These are phyloP conservation scores for Chloroceryle aenea DNA, from an alignment of 2,113 vertebrate species.

Conservation along the genomic window DNA sequence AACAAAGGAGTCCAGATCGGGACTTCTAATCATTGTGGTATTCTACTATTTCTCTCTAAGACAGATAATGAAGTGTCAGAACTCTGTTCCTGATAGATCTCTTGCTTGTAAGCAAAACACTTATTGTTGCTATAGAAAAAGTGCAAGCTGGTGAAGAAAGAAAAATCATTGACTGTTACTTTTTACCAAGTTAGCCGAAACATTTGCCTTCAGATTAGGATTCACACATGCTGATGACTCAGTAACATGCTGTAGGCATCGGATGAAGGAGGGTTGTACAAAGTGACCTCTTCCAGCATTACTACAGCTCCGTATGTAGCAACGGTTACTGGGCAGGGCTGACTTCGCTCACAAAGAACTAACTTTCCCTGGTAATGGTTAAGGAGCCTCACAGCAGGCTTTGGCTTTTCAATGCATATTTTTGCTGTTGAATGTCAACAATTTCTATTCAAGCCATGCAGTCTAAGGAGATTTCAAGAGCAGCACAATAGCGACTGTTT, in stretches of 20 bases:
- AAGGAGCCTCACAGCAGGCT: background rate
- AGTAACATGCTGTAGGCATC: background rate
- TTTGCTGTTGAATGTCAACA: background rate
- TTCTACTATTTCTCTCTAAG: background rate
- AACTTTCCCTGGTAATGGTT: background rate
- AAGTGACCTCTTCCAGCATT: background rate
- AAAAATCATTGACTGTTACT: background rate
- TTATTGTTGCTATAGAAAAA: background rate
- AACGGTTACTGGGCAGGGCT: constrained; percentile 59
- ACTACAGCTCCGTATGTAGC: constrained; percentile 1
- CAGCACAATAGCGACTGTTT: background rate
- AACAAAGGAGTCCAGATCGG: constrained; percentile 58
- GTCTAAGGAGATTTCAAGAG: background rate
- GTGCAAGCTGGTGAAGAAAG: background rate
- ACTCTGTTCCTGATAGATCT: background rate
- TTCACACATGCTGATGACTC: background rate
- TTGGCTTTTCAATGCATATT: background rate
- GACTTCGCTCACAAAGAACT: constrained; percentile 69
- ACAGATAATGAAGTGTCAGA: background rate
- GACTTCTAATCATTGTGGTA: constrained; percentile 62
- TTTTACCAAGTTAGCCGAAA: background rate
- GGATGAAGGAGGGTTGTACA: background rate
- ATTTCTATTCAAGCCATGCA: background rate
- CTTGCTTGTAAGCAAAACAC: background rate
- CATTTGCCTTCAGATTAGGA: background rate